Evolutionary conservation across 2,888 invertebrate genomes (phyloP), one percentile per base, ranked within the genome.

Genomic region (Gastrophysa polygoni): DNA sequence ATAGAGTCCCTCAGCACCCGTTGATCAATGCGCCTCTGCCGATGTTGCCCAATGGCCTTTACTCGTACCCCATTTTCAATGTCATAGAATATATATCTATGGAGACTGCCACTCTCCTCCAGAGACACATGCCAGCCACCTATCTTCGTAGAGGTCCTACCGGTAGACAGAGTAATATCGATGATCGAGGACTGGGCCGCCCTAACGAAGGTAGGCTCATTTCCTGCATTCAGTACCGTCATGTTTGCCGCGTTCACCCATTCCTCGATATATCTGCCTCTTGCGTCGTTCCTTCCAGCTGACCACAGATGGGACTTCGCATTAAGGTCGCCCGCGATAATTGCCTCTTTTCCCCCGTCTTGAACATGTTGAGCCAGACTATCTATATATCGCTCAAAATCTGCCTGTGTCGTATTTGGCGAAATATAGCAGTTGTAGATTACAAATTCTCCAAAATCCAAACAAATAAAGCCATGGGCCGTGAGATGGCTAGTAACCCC

Each of bases 241-340:
- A 51, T 28, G n/a, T 29, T 34, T 28, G 29, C 3, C 1, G 56
- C 10, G 16, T 28, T 21, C 17, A 47, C 16, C 47, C 54, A 52
- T 21, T 62, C 61, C 14, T 32, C 46, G 6, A 62, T 17, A 20
- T 50, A 44, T 14, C 43, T 28, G 0, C 57, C 57, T n/a, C 55
- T 48, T 0, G 10, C n/a, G 16, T 63, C 59, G 7, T 2, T 11
- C 4, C 1, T n/a, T 14, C 24, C 21, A 16, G 58, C 48, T 11
- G 59, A 54, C 63, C 59, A 63, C 5, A 43, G 49, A 2, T 46
- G 51, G 24, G 63, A 54, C 34, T 63, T 59, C 0, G 54, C 58
- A 28, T 63, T 55, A 4, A 63, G 29, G 16, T 63, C 63, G 1
- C 63, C 63, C 1, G 32, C 21, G 4, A 58, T 21, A 1, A 63